Evolutionary conservation across 2,888 invertebrate species (phyloP), one percentile per base, ranked within the genome.

Genomic region (Ceraclea dissimilis): DNA sequence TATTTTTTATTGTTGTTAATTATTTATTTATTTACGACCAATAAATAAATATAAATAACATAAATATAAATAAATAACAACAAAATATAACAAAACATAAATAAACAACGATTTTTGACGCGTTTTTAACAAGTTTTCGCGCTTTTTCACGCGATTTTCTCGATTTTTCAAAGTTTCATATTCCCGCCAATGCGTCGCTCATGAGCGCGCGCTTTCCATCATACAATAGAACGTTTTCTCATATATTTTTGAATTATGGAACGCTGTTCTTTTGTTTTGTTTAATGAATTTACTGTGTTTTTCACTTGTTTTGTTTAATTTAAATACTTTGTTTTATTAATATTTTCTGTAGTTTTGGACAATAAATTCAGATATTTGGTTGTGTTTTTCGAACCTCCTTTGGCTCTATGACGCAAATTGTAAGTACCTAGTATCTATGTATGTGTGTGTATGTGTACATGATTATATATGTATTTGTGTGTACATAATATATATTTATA

Each of bases 141-240:
- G 39, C 2, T 4, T 13, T 39, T 39, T 39, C 39, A 16, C 39
- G 13, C 8, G 13, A n/a, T 39, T 39, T 39, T 13, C 39, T 2
- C 39, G 13, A n/a, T 4, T 39, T 39, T 39, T 39, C 39, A 2
- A 39, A 39, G 39, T 39, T 39, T 39, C 39, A 16, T 39, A 13
- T 39, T 39, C 39, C 39, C 39, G 39, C 39, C 39, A 39, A 39
- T 26, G 39, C 16, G 54, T 2, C 54, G 49, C 54, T 54, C 31
- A 54, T 54, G 19, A 54, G 54, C 50, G 54, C 54, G 49, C 43
- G 39, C 47, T 16, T 54, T n/a, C 22, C 44, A 26, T 6, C 26
- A 26, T 6, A 26, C 10, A 26, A 26, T 6, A 26, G 26, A 26
- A 26, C 26, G 10, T 44, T 22, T 52, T 18, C 33, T 20, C 1